Base-by-base conservation (phyloP, 1,140 invertebrate genomes). In the Alviniconcha marisindica region DNA sequence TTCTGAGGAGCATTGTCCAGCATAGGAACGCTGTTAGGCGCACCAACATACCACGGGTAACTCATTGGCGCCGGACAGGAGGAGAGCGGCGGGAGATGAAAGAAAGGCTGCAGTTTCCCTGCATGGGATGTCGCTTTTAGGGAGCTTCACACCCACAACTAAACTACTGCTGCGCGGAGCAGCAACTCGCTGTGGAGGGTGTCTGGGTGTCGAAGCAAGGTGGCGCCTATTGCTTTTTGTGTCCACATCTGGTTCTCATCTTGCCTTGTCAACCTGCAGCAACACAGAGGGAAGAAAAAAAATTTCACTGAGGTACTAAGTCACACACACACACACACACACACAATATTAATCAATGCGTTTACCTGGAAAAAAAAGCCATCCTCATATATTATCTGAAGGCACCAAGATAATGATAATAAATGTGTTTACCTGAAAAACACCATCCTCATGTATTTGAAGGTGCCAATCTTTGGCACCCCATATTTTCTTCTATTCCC, bases 41-140 rank as follows among this genome's bases (percentile, higher is more conserved):
- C 78, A 28, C 78, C 78, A 40, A 60, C 78, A 80, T 66, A 80
- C 78, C 78, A 80, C 78, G 78, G 78, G 60, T 80, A 80, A 80
- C 78, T 80, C 78, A 80, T 80, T 80, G 78, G 78, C 60, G 33
- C 78, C 40, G 60, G 51, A 60, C 54, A 21, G 33, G 69, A 40
- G 15, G 36, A 40, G 24, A 71, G 40, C 69, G 24, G 36, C 38
- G 36, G 36, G 33, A 10, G 24, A 38, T 40, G 24, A 71, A 71
- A 40, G 15, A 40, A 14, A 24, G 14, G 33, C 69, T 24, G 21
- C 69, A 5, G 14, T 14, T 40, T 71, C 2, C 38, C 69, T 71
- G 69, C 69, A 71, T 71, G 69, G 33, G 69, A 71, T 24, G 28
- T 21, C 38, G 36, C 69, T 21, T 40, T 12, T 14, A 31, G 31